These are phyloP conservation scores for Marcusenius ussheri DNA, from an alignment of 2,113 vertebrate species.

Conservation along the genomic window DNA sequence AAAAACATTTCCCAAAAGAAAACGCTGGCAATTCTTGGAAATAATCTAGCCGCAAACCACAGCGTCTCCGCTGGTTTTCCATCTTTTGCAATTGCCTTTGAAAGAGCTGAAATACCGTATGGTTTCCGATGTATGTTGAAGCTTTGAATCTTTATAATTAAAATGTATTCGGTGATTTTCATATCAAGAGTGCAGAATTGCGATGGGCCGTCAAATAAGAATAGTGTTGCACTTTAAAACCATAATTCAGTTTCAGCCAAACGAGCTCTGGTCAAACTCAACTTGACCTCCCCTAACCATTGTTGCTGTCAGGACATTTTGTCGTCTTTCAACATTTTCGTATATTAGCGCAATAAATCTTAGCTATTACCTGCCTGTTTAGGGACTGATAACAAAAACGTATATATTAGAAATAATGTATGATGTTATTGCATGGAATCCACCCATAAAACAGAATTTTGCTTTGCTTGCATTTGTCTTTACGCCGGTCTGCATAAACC, in stretches of 20 bases:
- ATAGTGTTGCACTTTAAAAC: background rate
- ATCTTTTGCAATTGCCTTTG: background rate
- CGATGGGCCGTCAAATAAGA: background rate
- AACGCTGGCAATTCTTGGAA: background rate
- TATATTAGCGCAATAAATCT: background rate
- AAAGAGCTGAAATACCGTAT: background rate
- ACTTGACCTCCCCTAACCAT: background rate
- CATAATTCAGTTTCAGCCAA: background rate
- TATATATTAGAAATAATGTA: background rate
- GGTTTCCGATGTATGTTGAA: background rate
- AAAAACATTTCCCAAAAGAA: conserved; percentile 8
- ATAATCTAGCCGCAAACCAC: conserved; percentile 5
- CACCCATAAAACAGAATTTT: background rate
- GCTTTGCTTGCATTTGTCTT: background rate
- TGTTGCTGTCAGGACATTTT: background rate
- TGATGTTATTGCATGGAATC: background rate
- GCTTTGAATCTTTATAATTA: background rate
- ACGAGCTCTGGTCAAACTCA: background rate
- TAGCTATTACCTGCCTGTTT: background rate
- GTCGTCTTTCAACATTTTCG: background rate
- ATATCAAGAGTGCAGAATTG: too few relatives aligned
- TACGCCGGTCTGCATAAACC: too few relatives aligned
- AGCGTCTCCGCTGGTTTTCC: background rate
- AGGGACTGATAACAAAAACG: background rate
- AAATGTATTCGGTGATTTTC: too few relatives aligned